phyloP scores from a whole-genome alignment of 1,140 invertebrate genomes.

The Psilanteris sp. region DNA sequence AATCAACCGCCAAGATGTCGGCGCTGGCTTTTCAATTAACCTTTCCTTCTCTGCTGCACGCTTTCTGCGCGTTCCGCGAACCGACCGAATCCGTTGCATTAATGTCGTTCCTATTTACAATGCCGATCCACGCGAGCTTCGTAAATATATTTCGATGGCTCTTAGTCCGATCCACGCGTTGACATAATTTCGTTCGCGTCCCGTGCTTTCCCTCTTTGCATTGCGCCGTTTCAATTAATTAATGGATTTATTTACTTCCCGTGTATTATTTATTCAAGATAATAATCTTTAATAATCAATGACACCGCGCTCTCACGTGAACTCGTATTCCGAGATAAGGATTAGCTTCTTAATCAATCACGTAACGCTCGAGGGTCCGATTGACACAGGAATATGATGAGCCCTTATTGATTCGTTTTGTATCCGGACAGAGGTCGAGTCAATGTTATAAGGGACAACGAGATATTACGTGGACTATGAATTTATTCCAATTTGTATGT shows the following conservation, averaged over 20 bases:
- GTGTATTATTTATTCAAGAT: no score
- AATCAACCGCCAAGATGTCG: slow-evolving; percentile 1
- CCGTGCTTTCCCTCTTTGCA: neutral
- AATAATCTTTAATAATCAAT: no score
- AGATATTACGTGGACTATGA: neutral
- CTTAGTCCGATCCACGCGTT: neutral
- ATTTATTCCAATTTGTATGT: no score
- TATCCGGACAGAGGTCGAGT: slow-evolving; percentile 13
- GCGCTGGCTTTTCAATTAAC: slow-evolving; percentile 12
- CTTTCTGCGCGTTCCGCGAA: neutral
- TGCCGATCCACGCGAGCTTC: neutral
- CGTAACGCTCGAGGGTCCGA: slow-evolving; percentile 5
- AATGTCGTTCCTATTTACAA: neutral
- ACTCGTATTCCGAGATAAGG: neutral
- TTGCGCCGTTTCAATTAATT: no score
- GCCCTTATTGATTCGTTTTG: slow-evolving; percentile 11
- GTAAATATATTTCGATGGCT: slow-evolving; percentile 1
- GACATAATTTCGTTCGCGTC: slow-evolving; percentile 1
- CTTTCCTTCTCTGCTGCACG: neutral
- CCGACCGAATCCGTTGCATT: neutral
- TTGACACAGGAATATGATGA: slow-evolving; percentile 10
- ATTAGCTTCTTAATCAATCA: slow-evolving; percentile 20
- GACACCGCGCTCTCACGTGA: no score
- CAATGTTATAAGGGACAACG: slow-evolving; percentile 10
- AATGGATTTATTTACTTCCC: no score